A percentile compares a stretch with the other conserved stretches of the same genome.
phyloP scores from a whole-genome alignment of 2,113 vertebrate genomes.

The Oreochromis tanganicae region DNA sequence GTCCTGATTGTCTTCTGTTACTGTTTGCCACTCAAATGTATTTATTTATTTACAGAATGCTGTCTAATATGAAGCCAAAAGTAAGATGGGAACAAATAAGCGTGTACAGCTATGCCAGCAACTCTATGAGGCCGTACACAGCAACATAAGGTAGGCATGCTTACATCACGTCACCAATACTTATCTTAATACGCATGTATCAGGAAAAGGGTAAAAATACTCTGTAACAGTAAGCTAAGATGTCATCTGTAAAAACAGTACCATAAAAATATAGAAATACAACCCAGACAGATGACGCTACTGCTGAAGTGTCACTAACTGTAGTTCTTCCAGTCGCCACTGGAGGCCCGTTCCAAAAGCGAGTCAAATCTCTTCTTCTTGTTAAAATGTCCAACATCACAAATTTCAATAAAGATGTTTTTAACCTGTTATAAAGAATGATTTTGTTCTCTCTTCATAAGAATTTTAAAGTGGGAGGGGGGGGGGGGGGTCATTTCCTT shows the following conservation, averaged over 20 bases:
- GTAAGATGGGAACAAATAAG: not conserved
- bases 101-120: not conserved
- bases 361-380: not conserved
- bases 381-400: not conserved
- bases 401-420: not conserved
- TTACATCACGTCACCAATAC: not conserved
- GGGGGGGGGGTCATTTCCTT: not conserved
- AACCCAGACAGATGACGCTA: not conserved
- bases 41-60: not conserved
- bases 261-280: not conserved
- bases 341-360: not conserved
- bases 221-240: not conserved
- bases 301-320: not conserved
- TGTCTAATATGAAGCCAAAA: not conserved
- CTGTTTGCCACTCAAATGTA: not conserved
- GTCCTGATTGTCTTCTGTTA: not conserved
- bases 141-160: not conserved
- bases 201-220: not conserved
- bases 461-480: not conserved
- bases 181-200: not conserved
- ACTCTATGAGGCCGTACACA: not conserved
- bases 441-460: not conserved
- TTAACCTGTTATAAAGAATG: not conserved
- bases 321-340: not conserved
- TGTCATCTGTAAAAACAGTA: not conserved